Evolutionary conservation across 2,113 vertebrate genomes (phyloP).

Genomic region (Hemichromis elongatus): DNA sequence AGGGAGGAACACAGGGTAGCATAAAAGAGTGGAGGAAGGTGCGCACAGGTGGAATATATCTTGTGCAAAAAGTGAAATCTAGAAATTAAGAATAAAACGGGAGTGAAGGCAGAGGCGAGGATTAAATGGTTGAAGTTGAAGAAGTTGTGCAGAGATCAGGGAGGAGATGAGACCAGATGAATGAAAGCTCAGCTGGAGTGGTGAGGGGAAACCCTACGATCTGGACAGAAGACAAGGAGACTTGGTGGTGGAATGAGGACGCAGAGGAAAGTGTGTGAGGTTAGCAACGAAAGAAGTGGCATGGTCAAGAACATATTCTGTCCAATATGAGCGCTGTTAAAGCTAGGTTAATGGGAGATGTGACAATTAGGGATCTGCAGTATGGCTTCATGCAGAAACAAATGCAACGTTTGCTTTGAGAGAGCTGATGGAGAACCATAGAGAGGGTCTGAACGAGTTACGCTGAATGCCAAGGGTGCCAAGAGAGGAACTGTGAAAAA

Average conservation of each 20-base stretch:
- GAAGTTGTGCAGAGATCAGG: not conserved
- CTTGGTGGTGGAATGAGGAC: not conserved
- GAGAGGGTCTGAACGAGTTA: not conserved
- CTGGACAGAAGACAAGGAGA: not conserved
- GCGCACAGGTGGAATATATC: not conserved
- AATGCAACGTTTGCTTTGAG: not conserved
- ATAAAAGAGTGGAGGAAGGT: not conserved
- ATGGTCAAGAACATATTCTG: not conserved
- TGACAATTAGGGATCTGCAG: not conserved
- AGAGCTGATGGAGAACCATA: not conserved
- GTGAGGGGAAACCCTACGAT: not conserved
- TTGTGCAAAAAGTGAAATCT: not conserved
- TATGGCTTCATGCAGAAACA: not conserved
- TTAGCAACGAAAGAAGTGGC: not conserved
- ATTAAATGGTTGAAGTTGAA: not conserved
- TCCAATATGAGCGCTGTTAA: not conserved
- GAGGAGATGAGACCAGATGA: not conserved
- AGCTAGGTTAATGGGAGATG: not conserved
- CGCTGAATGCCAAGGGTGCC: accelerated
- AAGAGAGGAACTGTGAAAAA: not conserved
- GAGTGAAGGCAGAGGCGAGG: not conserved
- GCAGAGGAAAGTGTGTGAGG: not conserved
- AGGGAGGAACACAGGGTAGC: not conserved
- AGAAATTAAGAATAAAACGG: not conserved
- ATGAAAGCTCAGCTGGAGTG: not conserved